Conservation (phyloP, 2,113 vertebrate genomes). For the Cisticola juncidis region DNA sequence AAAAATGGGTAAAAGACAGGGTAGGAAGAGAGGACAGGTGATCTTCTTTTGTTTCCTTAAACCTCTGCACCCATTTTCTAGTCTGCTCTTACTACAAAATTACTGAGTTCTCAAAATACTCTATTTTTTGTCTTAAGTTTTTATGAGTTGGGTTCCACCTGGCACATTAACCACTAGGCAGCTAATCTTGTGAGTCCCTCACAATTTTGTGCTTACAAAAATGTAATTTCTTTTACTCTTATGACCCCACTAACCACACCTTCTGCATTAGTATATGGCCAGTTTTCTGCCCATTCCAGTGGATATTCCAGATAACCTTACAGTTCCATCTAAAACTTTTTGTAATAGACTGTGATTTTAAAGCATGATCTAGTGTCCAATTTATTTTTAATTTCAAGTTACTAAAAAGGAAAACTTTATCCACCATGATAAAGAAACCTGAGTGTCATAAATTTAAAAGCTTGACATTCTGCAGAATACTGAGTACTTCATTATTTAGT, state of each 20-base stretch:
- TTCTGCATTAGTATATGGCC: background rate
- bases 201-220: background rate
- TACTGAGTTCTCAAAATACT: background rate
- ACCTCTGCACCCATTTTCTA: background rate
- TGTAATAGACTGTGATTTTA: background rate
- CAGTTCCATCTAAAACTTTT: background rate
- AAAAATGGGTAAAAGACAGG: background rate
- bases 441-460: background rate
- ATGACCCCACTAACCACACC: background rate
- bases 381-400: background rate
- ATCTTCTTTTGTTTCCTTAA: background rate
- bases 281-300: background rate
- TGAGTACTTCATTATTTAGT: background rate
- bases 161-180: background rate
- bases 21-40: background rate
- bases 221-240: background rate
- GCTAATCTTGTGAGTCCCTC: background rate
- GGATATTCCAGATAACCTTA: background rate
- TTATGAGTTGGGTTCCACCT: background rate
- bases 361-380: background rate
- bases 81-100: background rate
- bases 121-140: background rate
- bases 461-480: background rate
- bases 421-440: background rate
- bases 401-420: background rate